Percentiles rank a stretch among this genome's conserved stretches.
phyloP scores from a whole-genome alignment of 2,888 invertebrate species.

The Notocelia uddmanniana region DNA sequence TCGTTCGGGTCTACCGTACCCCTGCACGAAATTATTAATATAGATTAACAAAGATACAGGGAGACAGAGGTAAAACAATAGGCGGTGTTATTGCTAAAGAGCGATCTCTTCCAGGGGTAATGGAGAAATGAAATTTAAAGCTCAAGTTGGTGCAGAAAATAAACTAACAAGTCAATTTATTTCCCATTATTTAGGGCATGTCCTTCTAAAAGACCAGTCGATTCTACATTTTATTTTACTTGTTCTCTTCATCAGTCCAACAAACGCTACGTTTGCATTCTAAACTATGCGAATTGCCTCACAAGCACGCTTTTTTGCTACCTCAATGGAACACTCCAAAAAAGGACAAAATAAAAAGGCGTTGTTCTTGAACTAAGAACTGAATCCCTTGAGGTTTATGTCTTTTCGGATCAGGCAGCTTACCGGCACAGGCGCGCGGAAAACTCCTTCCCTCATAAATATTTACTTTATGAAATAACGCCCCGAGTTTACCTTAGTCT shows the following conservation, averaged over 20 bases:
- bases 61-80: too few species aligned
- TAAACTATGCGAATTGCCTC: constrained; percentile 9
- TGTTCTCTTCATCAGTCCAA: background rate
- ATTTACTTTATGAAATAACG: constrained; percentile 85
- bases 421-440: constrained; percentile 75
- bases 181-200: background rate
- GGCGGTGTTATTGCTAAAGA: too few species aligned
- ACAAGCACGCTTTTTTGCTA: constrained; percentile 37
- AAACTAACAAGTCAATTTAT: too few species aligned
- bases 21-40: too few species aligned
- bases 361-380: constrained; percentile 80
- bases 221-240: background rate
- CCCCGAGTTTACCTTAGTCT: constrained; percentile 73
- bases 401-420: constrained; percentile 83
- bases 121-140: too few species aligned
- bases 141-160: too few species aligned
- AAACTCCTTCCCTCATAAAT: constrained; percentile 83
- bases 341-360: constrained; percentile 68
- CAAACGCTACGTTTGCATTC: background rate
- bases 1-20: too few species aligned
- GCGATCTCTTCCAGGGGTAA: too few species aligned
- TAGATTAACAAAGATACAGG: too few species aligned
- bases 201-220: background rate
- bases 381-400: constrained; percentile 83
- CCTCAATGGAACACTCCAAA: constrained; percentile 52